A percentile compares a stretch with the other conserved stretches of the same genome.
Evolutionary conservation across 2,113 vertebrate species (phyloP).

Genomic region (Butastur rufipennis): DNA sequence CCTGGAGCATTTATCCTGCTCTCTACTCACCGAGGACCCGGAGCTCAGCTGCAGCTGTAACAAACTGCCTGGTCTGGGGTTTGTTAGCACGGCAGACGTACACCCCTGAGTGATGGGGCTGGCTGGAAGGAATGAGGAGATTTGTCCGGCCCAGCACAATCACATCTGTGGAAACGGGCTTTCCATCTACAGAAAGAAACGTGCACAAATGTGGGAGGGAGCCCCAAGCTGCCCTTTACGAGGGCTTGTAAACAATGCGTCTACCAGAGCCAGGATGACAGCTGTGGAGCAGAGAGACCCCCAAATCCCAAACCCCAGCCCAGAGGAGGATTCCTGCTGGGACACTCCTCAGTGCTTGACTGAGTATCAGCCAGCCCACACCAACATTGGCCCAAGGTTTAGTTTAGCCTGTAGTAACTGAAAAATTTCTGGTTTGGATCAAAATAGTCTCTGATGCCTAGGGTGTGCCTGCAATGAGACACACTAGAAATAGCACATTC

Average conservation of each 20-base stretch:
- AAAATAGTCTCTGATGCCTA: not conserved
- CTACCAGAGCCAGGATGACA: not conserved
- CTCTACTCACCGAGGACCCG: constrained; percentile 84
- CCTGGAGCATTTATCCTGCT: not conserved
- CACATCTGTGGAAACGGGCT: constrained; percentile 90
- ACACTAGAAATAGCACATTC: not conserved
- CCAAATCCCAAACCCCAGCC: not conserved
- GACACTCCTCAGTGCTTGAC: not conserved
- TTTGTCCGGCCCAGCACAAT: constrained; percentile 89
- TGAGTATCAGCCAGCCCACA: not conserved
- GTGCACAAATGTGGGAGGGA: not conserved
- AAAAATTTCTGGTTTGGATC: not conserved
- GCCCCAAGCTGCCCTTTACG: not conserved
- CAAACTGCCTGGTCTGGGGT: constrained; percentile 89
- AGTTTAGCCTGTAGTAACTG: not conserved
- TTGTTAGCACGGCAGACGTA: constrained; percentile 96
- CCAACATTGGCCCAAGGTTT: not conserved
- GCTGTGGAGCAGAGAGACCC: not conserved
- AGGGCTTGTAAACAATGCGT: not conserved
- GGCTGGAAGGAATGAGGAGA: constrained; percentile 86
- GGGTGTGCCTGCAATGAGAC: not conserved
- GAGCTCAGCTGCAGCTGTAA: constrained; percentile 86
- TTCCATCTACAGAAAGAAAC: constrained; percentile 80
- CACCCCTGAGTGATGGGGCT: constrained; percentile 86
- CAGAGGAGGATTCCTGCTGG: not conserved